phyloP scores from a whole-genome alignment of 2,113 vertebrate species.

The Ardeotis arabs region DNA sequence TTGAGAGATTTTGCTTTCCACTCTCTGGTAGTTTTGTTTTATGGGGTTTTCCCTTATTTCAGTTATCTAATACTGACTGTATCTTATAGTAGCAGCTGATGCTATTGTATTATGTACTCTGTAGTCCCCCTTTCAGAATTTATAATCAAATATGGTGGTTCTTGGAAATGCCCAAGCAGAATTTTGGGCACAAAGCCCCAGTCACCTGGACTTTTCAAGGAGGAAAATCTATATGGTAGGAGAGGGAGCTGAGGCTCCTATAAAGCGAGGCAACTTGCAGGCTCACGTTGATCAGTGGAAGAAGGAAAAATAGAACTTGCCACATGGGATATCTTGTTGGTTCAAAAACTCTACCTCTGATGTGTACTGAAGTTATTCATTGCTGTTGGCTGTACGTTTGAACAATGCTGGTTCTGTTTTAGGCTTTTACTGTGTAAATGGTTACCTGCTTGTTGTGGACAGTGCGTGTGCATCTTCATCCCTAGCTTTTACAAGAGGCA shows the following conservation, averaged over 20 bases:
- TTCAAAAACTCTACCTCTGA: neutral
- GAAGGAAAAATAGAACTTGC: neutral
- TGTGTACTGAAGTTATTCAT: neutral
- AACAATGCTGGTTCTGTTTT: neutral
- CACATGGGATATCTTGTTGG: neutral
- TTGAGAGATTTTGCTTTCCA: neutral
- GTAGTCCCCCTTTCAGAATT: neutral
- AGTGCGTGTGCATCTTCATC: fast-evolving
- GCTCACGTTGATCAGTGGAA: neutral
- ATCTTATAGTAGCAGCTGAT: neutral
- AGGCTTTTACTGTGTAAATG: neutral
- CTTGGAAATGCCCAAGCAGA: neutral
- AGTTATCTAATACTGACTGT: neutral
- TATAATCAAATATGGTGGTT: neutral
- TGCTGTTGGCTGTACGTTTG: neutral
- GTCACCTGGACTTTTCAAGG: neutral
- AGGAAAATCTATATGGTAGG: neutral
- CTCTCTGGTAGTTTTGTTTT: neutral
- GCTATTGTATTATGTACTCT: neutral
- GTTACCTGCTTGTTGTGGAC: neutral
- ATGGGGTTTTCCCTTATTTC: neutral
- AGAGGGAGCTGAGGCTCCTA: neutral
- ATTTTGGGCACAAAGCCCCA: neutral
- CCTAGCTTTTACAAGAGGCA: neutral
- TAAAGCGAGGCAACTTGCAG: neutral